Percentiles rank a stretch among this genome's conserved stretches.
Conservation (phyloP, 1,140 invertebrate species). For the Octopus sinensis region DNA sequence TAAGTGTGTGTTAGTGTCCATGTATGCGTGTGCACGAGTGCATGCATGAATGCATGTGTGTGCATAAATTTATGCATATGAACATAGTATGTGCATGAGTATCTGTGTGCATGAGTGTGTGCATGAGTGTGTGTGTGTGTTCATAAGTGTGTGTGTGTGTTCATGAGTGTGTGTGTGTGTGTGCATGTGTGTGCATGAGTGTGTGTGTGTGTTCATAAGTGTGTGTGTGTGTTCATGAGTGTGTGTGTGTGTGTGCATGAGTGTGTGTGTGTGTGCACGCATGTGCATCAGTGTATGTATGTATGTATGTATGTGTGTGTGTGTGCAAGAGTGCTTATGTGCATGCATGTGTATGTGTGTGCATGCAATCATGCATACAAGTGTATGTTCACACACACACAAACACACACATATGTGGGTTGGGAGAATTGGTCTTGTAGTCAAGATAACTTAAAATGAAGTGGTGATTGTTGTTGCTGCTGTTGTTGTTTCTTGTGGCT, state of each 20-base stretch:
- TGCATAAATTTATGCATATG: no score
- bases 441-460: no score
- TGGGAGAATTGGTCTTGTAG: no score
- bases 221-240: neutral
- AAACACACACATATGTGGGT: neutral
- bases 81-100: no score
- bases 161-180: neutral
- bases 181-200: neutral
- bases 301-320: neutral
- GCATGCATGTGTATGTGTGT: neutral
- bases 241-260: neutral
- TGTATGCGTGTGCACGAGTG: no score
- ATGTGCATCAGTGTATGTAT: neutral
- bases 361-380: neutral
- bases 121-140: neutral
- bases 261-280: neutral
- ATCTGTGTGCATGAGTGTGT: no score
- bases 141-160: neutral
- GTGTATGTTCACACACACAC: neutral
- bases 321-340: neutral
- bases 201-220: neutral
- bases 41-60: no score
- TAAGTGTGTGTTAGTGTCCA: no score
- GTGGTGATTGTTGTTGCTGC: no score
- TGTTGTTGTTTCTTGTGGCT: no score